Percentiles rank a stretch among this genome's conserved stretches.
phyloP scores from a whole-genome alignment of 2,888 invertebrate species.

The Megastigmus dorsalis region DNA sequence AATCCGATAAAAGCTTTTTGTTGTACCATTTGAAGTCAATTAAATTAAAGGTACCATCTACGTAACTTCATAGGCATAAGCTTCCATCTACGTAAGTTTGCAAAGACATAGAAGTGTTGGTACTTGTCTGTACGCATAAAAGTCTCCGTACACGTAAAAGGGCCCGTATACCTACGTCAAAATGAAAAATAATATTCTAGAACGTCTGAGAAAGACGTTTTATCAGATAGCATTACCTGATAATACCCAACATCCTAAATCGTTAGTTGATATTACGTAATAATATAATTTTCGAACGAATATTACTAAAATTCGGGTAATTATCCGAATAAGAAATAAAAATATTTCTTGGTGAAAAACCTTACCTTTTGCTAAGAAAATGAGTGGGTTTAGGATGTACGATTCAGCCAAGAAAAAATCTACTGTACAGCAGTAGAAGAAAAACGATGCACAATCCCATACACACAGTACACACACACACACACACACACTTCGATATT shows the following conservation, averaged over 20 bases:
- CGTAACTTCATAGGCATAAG: no score
- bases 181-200: no score
- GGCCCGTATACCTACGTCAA: no score
- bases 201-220: no score
- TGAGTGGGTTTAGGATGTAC: neutral
- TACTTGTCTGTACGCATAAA: no score
- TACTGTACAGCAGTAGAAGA: slow-evolving; percentile 36
- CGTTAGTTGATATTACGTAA: slow-evolving; percentile 40
- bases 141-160: no score
- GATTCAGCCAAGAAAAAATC: neutral
- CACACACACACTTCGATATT: neutral
- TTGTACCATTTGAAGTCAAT: no score
- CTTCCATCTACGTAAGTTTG: no score
- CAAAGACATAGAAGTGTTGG: no score
- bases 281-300: neutral
- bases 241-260: slow-evolving; percentile 40
- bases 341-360: neutral
- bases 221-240: neutral
- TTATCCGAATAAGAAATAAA: neutral
- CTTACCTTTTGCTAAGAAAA: slow-evolving; percentile 23
- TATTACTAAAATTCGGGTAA: neutral
- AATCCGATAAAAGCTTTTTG: no score
- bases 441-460: neutral
- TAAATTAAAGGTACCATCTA: no score
- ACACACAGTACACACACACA: neutral